Evolutionary conservation across 2,888 invertebrate genomes (phyloP), one percentile per base, ranked within the genome.

Genomic region (Oxystoma pomonae): DNA sequence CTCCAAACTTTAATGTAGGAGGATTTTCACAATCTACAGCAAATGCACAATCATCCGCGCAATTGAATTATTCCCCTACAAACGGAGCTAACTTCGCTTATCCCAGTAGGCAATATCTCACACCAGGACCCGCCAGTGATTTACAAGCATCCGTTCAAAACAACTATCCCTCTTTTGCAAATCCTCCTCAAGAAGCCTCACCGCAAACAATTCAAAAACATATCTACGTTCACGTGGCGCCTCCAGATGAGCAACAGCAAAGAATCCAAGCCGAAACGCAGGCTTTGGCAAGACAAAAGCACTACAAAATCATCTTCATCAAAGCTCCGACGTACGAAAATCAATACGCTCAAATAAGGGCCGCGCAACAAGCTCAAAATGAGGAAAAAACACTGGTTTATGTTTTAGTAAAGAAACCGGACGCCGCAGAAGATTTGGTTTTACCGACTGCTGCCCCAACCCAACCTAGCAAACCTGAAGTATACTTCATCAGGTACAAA

Each of bases 381-480:
- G 90, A 91, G 81, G 91, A 92, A 80, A 93, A 92, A 83, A 93
- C 93, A 59, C 84, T 93, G 67, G 92, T 93, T 73, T 94, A 94
- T 81, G 93, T 94, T 20, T 81, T 93, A 80, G 92, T 92, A 73
- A 92, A 92, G 86, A 91, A 89, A 77, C 93, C 92, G 73, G 91
- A 91, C 65, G 88, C 88, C 67, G 90, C 88, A 68, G 90, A 92
- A 74, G 90, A 92, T 73, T 88, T 92, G 79, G 82, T 85, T 71
- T 87, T 92, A 72, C 91, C 91, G 57, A 87, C 90, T 16, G 83
- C 88, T n/a, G 86, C 88, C 1, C 91, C 92, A 58, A 92, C 91
- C 57, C 90, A 90, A 75, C 92, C 92, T 68, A 88, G 90, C 78
- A 92, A 92, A 83, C 93, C 93, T 61, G 93, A 93, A 82, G 93